These are phyloP conservation scores for Ciconia boyciana DNA, from an alignment of 2,113 vertebrate genomes.

Conservation along the genomic window DNA sequence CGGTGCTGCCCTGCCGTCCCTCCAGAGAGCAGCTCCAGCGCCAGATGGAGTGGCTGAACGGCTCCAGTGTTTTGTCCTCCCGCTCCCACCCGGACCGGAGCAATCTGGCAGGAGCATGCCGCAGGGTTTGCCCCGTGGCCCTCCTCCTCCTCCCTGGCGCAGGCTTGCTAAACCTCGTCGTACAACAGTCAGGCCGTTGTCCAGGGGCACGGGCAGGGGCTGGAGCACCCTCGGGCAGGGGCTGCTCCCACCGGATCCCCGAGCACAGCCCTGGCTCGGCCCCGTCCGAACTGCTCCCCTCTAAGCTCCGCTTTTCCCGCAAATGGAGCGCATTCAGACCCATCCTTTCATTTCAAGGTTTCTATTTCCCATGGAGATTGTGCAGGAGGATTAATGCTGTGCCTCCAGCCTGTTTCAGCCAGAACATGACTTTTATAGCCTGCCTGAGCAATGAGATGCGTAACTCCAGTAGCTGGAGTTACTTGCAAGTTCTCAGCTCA, in stretches of 20 bases:
- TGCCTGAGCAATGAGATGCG: background rate
- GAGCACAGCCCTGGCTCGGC: background rate
- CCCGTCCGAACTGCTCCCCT: background rate
- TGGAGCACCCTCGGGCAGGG: background rate
- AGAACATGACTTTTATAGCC: background rate
- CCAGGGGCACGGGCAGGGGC: background rate
- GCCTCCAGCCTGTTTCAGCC: background rate
- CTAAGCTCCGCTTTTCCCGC: background rate
- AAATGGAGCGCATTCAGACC: rapidly evolving
- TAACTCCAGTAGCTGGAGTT: background rate
- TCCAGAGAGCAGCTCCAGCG: background rate
- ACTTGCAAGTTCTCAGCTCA: background rate
- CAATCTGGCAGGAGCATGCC: rapidly evolving
- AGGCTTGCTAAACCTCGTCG: rapidly evolving
- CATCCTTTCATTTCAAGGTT: background rate
- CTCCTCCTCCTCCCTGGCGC: background rate
- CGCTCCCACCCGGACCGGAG: background rate
- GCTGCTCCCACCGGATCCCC: background rate
- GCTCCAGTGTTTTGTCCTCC: background rate
- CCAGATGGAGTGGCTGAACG: background rate
- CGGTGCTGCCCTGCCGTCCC: background rate
- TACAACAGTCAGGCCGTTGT: background rate
- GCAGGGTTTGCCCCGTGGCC: background rate
- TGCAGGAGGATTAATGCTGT: background rate
- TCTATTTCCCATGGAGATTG: rapidly evolving